These are phyloP conservation scores for Syngnathus acus DNA, from an alignment of 2,797 vertebrate genomes.

Conservation along the genomic window DNA sequence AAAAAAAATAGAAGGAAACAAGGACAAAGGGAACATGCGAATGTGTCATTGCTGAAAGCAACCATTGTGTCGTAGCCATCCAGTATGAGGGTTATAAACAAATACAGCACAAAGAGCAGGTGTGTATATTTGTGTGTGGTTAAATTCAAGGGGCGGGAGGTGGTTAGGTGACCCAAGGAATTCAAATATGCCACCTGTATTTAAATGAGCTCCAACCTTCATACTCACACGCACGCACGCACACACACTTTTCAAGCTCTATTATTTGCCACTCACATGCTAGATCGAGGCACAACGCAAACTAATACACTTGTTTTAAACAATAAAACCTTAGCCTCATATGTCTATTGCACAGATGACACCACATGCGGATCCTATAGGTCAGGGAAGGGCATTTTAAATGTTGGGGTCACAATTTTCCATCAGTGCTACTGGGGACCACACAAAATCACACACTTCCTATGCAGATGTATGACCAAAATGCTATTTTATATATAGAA, in stretches of 20 bases:
- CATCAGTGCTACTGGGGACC: too few relatives aligned
- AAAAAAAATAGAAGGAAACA: constrained; percentile 16
- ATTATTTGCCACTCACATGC: constrained; percentile 28
- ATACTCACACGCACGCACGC: constrained; percentile 8
- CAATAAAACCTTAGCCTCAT: constrained; percentile 6
- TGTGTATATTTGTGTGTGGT: constrained; percentile 32
- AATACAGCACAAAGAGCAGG: constrained; percentile 53
- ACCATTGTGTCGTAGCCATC: constrained; percentile 19
- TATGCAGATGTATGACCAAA: too few relatives aligned
- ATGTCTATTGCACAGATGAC: constrained; percentile 19
- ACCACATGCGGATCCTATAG: constrained; percentile 9
- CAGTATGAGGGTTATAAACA: constrained; percentile 36
- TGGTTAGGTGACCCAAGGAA: constrained; percentile 30
- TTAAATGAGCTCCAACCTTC: constrained; percentile 48
- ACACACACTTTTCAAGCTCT: constrained; percentile 21
- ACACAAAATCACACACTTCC: constrained; percentile 11
- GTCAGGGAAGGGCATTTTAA: too few relatives aligned
- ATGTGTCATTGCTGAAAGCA: constrained; percentile 28
- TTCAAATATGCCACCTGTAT: constrained; percentile 67
- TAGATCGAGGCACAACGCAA: constrained; percentile 31
- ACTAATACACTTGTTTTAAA: constrained; percentile 24
- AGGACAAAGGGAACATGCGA: constrained; percentile 8
- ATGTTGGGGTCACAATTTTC: too few relatives aligned
- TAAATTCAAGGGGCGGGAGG: constrained; percentile 35
- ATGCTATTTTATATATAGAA: too few relatives aligned